Base-by-base conservation (phyloP, 2,113 vertebrate genomes). In the Oryzias woworae region DNA sequence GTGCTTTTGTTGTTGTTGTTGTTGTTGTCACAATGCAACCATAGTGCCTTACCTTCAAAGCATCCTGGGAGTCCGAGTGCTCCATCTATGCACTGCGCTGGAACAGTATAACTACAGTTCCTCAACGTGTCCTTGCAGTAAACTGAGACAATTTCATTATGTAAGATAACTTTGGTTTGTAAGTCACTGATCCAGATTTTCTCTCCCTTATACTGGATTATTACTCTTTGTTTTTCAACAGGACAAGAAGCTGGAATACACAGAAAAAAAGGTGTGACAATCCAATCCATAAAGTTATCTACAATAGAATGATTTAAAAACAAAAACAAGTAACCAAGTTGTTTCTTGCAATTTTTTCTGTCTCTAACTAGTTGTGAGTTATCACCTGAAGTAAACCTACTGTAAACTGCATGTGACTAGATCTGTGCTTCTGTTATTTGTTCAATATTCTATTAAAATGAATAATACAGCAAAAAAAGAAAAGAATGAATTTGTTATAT, bases 51-150 rank as follows among this genome's bases (percentile, higher is more conserved):
- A 89, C 88, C 22, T 70, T 89, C 26, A 73, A 79, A 88, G 71
- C 88, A 90, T 43, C 76, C 72, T 5, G 87, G 87, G 56, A 88
- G 77, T 22, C 26, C 28, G 49, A 89, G 76, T 3, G 10, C 75
- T 57, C 87, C 88, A 56, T 88, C 43, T 0, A 69, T 53, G 18
- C 88, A 90, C 64, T 90, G 88, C 3, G 59, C 59, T 44, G 74
- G 4, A n/a, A 86, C 68, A 20, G 74, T 53, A 23, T 85, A 85
- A 20, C 81, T 78, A 66, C 88, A 90, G 0, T 64, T 51, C 51
- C 58, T 78, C 28, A 1, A 60, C 7, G 58, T 42, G 64, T 85
- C 24, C 80, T 53, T 62, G 69, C 88, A 90, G 64, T 84, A 89
- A 23, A 90, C 20, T 4, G 79, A 87, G 46, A 90, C 20, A 3